These are phyloP conservation scores for Pleuronectes platessa DNA, from an alignment of 2,113 vertebrate genomes.

Conservation along the genomic window DNA sequence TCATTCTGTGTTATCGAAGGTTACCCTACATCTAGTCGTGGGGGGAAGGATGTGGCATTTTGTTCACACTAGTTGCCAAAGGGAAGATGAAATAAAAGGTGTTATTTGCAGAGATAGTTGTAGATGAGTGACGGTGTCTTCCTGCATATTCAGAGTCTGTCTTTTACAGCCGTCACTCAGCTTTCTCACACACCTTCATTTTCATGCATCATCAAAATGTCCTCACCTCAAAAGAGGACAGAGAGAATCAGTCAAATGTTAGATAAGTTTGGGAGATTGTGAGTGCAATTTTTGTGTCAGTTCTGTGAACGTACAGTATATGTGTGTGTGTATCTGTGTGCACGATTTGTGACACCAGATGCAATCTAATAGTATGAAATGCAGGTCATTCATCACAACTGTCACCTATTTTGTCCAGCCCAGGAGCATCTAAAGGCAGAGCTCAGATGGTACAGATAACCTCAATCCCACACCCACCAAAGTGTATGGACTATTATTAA, in stretches of 20 bases:
- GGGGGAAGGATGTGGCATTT: conserved; percentile 29
- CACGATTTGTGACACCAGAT: conserved; percentile 34
- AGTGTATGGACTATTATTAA: too few relatives aligned
- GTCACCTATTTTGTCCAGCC: conserved; percentile 61
- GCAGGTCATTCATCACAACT: conserved; percentile 66
- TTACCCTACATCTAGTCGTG: neutral
- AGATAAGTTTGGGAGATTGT: neutral
- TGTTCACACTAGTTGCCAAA: conserved; percentile 24
- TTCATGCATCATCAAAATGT: neutral
- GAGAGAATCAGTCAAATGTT: conserved; percentile 10
- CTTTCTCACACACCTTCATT: neutral
- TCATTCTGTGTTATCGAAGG: conserved; percentile 22
- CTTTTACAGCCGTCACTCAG: conserved; percentile 10
- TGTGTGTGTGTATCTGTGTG: neutral
- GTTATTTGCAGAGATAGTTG: conserved; percentile 5
- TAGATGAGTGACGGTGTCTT: conserved; percentile 42
- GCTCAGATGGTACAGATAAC: conserved; percentile 42
- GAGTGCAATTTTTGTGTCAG: conserved; percentile 13
- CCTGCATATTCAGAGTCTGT: neutral
- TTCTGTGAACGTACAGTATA: conserved; percentile 1
- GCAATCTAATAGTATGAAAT: conserved; percentile 52
- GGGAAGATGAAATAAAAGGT: conserved; percentile 27
- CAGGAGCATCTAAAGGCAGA: conserved; percentile 60
- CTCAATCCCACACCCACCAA: neutral
- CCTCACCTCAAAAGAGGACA: neutral